Percentiles rank a stretch among this genome's conserved stretches.
Evolutionary conservation across 2,888 invertebrate species (phyloP).

Genomic region (Xanthorhoe designata): DNA sequence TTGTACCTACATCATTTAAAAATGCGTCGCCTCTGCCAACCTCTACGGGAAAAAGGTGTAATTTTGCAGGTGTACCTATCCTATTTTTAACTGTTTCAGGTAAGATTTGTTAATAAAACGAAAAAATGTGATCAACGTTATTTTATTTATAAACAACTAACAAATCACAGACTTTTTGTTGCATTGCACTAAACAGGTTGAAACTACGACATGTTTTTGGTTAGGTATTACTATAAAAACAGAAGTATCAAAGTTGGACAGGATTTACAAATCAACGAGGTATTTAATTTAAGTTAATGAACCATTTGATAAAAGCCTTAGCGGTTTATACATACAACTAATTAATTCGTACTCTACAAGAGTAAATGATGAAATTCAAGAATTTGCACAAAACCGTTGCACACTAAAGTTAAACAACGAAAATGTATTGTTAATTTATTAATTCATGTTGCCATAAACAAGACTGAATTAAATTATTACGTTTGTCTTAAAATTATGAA

Average conservation of each 20-base stretch:
- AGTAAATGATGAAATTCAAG: slow-evolving; percentile 1
- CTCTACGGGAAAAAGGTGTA: not conserved
- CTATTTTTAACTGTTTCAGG: not conserved
- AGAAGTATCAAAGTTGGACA: slow-evolving; percentile 15
- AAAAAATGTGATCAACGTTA: slow-evolving; percentile 53
- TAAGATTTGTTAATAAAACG: slow-evolving; percentile 32
- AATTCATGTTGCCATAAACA: not conserved
- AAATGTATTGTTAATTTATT: not conserved
- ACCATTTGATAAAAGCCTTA: not conserved
- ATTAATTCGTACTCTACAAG: slow-evolving; percentile 13
- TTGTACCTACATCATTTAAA: no score
- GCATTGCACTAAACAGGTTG: slow-evolving; percentile 52
- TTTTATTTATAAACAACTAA: slow-evolving; percentile 69
- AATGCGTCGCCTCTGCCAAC: not conserved
- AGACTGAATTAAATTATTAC: not conserved
- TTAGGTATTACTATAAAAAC: slow-evolving; percentile 6
- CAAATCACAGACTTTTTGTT: slow-evolving; percentile 73
- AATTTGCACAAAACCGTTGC: not conserved
- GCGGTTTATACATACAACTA: not conserved
- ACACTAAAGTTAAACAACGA: not conserved
- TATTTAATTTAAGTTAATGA: not conserved
- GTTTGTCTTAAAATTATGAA: not conserved
- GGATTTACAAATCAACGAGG: slow-evolving; percentile 7
- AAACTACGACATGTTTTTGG: slow-evolving; percentile 25
- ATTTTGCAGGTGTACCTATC: not conserved